Evolutionary conservation across 1,140 invertebrate genomes (phyloP).

Genomic region (Halotydeus destructor): DNA sequence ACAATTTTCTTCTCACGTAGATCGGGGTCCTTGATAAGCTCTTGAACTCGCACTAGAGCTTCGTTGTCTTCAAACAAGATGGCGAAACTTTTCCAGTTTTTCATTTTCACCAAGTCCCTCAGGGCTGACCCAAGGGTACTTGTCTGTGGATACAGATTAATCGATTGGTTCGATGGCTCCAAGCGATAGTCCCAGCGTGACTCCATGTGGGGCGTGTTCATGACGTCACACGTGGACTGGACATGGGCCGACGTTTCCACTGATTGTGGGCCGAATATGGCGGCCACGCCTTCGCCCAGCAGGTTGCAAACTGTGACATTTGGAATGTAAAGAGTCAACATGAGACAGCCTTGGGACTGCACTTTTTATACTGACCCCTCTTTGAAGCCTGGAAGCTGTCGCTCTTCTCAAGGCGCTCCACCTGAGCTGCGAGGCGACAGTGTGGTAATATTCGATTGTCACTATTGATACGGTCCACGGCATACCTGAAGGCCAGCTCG

Average conservation of each 20-base stretch:
- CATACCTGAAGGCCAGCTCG: slow-evolving; percentile 69
- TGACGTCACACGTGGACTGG: slow-evolving; percentile 83
- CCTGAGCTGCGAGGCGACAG: slow-evolving; percentile 56
- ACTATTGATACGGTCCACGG: slow-evolving; percentile 66
- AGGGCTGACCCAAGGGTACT: slow-evolving; percentile 68
- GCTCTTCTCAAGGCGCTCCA: slow-evolving; percentile 62
- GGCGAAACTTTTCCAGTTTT: slow-evolving; percentile 79
- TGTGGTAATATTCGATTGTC: slow-evolving; percentile 55
- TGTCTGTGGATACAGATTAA: slow-evolving; percentile 82
- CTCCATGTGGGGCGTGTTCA: slow-evolving; percentile 86
- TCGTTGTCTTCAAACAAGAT: slow-evolving; percentile 90
- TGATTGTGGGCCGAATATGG: slow-evolving; percentile 80
- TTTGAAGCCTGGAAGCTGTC: slow-evolving; percentile 80
- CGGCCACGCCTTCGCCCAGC: slow-evolving; percentile 61
- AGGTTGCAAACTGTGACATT: slow-evolving; percentile 57
- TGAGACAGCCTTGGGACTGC: not conserved
- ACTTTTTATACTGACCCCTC: slow-evolving; percentile 36
- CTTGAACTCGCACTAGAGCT: slow-evolving; percentile 61
- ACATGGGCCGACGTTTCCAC: slow-evolving; percentile 71
- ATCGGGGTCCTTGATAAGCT: slow-evolving; percentile 69
- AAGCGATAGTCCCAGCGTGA: slow-evolving; percentile 74
- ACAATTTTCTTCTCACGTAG: slow-evolving; percentile 36
- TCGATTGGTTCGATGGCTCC: slow-evolving; percentile 51
- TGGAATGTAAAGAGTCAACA: not conserved
- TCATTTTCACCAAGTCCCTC: slow-evolving; percentile 63